Evolutionary conservation across 2,797 vertebrate species (phyloP).

Genomic region (Poecilia gillii): DNA sequence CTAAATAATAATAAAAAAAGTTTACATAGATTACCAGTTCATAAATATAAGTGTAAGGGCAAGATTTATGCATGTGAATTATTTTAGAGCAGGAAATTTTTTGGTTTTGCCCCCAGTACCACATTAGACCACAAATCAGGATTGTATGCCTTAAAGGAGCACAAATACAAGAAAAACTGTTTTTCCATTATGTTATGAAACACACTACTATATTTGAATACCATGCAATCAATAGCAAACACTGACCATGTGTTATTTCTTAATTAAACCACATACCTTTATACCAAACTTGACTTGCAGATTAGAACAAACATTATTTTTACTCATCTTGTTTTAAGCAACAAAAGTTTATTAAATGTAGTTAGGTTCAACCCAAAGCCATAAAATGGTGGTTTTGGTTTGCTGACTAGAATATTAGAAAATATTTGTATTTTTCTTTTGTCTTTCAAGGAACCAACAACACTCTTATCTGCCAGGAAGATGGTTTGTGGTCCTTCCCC

Average conservation of each 20-base stretch:
- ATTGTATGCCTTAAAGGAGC: not conserved
- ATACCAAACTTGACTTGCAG: not conserved
- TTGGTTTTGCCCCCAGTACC: not conserved
- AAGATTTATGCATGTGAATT: not conserved
- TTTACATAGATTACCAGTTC: not conserved
- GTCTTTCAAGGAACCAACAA: slow-evolving; percentile 89
- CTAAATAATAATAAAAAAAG: not conserved
- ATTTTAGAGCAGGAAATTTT: not conserved
- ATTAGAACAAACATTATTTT: not conserved
- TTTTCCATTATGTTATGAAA: not conserved
- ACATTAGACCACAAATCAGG: not conserved
- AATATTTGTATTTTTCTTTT: not conserved
- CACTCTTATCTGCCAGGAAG: slow-evolving; percentile 92
- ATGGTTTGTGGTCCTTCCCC: slow-evolving; percentile 98
- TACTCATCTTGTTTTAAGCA: not conserved
- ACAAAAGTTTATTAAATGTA: not conserved
- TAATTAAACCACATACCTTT: not conserved
- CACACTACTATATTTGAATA: not conserved
- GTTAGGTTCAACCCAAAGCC: not conserved
- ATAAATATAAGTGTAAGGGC: no score
- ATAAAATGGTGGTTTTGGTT: not conserved
- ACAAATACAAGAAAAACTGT: not conserved
- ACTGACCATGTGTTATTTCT: not conserved
- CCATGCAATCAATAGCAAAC: not conserved
- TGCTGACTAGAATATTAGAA: not conserved